Evolutionary conservation across 2,113 vertebrate species (phyloP).

Genomic region (Eubucco bourcierii): DNA sequence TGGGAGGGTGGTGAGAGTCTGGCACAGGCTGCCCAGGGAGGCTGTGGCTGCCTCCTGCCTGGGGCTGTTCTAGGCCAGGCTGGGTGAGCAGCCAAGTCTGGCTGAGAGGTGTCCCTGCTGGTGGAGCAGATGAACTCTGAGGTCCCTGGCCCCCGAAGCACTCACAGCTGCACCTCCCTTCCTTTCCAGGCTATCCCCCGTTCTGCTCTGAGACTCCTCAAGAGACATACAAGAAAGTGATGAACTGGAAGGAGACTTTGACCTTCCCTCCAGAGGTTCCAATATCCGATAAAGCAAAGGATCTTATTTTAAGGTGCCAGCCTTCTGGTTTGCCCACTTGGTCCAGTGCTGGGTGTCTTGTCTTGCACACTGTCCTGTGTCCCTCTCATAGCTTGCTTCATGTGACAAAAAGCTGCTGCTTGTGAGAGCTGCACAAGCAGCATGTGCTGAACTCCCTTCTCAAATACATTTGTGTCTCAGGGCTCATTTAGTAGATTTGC

Average conservation of each 20-base stretch:
- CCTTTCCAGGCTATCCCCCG: constrained; percentile 89
- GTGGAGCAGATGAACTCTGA: too few species aligned
- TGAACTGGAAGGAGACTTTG: constrained; percentile 98
- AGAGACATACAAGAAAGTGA: constrained; percentile 97
- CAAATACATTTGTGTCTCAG: background rate
- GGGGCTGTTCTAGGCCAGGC: too few species aligned
- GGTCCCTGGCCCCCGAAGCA: too few species aligned
- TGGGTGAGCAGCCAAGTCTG: too few species aligned
- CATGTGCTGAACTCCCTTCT: background rate
- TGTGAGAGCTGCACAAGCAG: background rate
- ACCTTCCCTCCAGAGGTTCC: constrained; percentile 97
- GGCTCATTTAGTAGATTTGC: background rate
- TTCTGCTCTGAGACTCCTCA: constrained; percentile 99
- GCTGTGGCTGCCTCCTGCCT: too few species aligned
- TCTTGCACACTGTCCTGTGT: background rate
- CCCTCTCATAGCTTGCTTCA: background rate
- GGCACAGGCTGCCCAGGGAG: too few species aligned
- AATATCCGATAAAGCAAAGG: constrained; percentile 97
- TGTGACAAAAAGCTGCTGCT: background rate
- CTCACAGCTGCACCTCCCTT: too few species aligned
- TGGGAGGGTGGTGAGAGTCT: too few species aligned
- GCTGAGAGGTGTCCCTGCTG: too few species aligned
- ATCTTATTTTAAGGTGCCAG: constrained; percentile 92
- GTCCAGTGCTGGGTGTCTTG: background rate
- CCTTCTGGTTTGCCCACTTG: background rate